phyloP scores from a whole-genome alignment of 2,888 invertebrate genomes.

The Punctoribates punctum region DNA sequence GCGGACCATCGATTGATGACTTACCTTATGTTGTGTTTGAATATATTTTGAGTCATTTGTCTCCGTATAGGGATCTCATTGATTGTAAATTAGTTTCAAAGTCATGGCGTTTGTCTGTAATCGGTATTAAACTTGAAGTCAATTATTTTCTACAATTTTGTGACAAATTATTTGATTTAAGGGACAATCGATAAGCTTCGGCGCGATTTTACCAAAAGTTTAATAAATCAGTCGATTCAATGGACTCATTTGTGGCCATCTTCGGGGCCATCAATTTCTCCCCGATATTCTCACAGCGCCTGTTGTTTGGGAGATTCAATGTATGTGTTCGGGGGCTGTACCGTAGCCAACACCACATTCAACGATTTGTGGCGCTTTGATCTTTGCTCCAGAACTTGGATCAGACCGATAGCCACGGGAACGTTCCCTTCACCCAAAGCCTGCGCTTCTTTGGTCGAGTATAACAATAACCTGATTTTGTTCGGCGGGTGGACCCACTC shows the following conservation, averaged over 20 bases:
- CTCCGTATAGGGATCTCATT: slow-evolving; percentile 85
- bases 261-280: slow-evolving; percentile 72
- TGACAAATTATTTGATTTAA: background rate
- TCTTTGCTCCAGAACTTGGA: slow-evolving; percentile 77
- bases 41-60: slow-evolving; percentile 79
- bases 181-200: slow-evolving; percentile 44
- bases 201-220: slow-evolving; percentile 44
- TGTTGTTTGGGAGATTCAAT: slow-evolving; percentile 65
- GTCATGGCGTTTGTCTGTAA: slow-evolving; percentile 76
- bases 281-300: slow-evolving; percentile 86
- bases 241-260: slow-evolving; percentile 51
- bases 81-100: slow-evolving; percentile 79
- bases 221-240: slow-evolving; percentile 44
- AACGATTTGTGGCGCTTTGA: slow-evolving; percentile 95
- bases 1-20: slow-evolving; percentile 58
- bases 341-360: slow-evolving; percentile 86
- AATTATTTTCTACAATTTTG: slow-evolving; percentile 47
- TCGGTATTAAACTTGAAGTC: slow-evolving; percentile 61
- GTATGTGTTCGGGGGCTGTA: slow-evolving; percentile 95
- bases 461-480: slow-evolving; percentile 74
- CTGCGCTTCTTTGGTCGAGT: slow-evolving; percentile 84
- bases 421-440: slow-evolving; percentile 94
- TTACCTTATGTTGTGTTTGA: slow-evolving; percentile 91
- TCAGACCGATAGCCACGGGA: slow-evolving; percentile 56
- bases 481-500: slow-evolving; percentile 97